Percentiles rank a stretch among this genome's conserved stretches.
phyloP scores from a whole-genome alignment of 2,888 invertebrate species.

The Phortica okadai region DNA sequence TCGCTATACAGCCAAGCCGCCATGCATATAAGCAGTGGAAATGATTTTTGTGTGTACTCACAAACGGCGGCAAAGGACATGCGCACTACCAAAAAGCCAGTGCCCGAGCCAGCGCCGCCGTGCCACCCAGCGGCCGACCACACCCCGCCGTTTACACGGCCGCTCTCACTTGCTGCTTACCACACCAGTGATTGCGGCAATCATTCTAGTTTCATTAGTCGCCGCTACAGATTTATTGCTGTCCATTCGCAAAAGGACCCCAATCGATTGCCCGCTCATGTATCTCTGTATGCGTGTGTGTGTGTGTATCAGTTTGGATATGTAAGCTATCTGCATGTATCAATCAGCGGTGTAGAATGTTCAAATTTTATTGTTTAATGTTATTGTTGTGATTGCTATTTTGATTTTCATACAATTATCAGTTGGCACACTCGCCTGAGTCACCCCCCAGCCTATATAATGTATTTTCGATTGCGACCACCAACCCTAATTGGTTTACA shows the following conservation, averaged over 20 bases:
- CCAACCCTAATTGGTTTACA: constrained; percentile 47
- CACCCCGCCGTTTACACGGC: not conserved
- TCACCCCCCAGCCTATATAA: constrained; percentile 21
- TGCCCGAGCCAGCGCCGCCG: too few relatives aligned
- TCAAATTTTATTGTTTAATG: constrained; percentile 42
- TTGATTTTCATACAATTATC: constrained; percentile 47
- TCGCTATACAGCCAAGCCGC: too few relatives aligned
- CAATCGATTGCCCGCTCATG: not conserved
- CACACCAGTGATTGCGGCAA: constrained; percentile 74
- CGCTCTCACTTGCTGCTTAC: constrained; percentile 49
- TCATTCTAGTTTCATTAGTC: constrained; percentile 75
- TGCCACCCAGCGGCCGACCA: not conserved
- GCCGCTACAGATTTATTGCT: constrained; percentile 64
- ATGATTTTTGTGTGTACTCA: constrained; percentile 2
- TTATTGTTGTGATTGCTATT: constrained; percentile 31
- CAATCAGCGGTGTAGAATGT: constrained; percentile 36
- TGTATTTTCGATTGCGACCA: too few relatives aligned
- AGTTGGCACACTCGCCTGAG: constrained; percentile 47
- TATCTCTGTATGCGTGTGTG: not conserved
- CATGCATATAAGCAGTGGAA: too few relatives aligned
- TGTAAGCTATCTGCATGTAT: too few relatives aligned
- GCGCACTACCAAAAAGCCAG: constrained; percentile 13
- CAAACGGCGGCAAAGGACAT: constrained; percentile 20
- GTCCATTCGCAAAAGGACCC: constrained; percentile 9
- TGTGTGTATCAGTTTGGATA: not conserved